Percentiles rank a stretch among this genome's conserved stretches.
Conservation (phyloP, 2,797 vertebrate species). For the Rhadinocentrus ornatus region DNA sequence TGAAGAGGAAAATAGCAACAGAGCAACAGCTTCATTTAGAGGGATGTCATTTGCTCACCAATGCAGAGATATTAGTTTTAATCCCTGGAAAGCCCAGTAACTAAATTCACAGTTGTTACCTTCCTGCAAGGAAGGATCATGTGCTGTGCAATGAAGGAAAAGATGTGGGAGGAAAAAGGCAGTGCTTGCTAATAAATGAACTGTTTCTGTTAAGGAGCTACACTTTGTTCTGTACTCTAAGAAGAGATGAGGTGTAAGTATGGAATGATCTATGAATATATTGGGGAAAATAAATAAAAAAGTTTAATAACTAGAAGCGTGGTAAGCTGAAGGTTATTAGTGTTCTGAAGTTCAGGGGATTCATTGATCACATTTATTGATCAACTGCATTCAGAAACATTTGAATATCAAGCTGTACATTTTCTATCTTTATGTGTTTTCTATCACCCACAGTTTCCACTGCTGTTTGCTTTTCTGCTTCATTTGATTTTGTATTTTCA, state of each 20-base stretch:
- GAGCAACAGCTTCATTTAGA: background rate
- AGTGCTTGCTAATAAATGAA: background rate
- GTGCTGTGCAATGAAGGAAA: background rate
- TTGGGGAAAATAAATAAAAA: background rate
- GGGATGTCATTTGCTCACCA: background rate
- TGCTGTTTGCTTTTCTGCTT: conserved; percentile 32
- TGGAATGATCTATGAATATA: background rate
- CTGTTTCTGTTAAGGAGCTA: background rate
- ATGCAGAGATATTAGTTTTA: conserved; percentile 3
- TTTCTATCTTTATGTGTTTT: conserved; percentile 2
- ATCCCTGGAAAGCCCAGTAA: conserved; percentile 1
- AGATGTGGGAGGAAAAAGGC: background rate
- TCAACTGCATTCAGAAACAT: conserved; percentile 11
- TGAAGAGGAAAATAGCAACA: background rate
- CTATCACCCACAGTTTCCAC: conserved; percentile 31
- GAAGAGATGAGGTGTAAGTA: background rate
- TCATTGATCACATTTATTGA: conserved; percentile 18
- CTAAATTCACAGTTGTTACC: background rate
- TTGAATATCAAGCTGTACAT: background rate
- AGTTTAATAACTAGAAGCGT: background rate
- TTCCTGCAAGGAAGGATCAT: background rate
- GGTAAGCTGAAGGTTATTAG: too few relatives aligned
- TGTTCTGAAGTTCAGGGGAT: background rate
- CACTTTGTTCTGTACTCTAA: background rate
- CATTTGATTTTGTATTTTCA: conserved; percentile 39